Evolutionary conservation across 2,888 invertebrate genomes (phyloP), one percentile per base, ranked within the genome.

Genomic region (Campopleginae sp.): DNA sequence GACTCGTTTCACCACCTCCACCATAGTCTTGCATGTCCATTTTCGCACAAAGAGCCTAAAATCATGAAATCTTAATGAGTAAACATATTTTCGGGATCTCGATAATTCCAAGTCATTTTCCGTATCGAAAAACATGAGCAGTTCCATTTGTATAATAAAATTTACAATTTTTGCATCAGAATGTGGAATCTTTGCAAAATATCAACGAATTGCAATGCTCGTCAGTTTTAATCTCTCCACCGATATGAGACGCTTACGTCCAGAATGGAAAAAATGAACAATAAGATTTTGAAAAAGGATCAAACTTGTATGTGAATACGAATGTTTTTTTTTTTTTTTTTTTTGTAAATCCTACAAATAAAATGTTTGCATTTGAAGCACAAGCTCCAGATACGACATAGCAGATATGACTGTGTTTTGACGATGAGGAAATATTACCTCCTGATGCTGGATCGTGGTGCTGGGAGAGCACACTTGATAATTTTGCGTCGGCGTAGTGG

Each of bases 1-100:
- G 97, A 42, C 97, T 97, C 44, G 93, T 92, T 74, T 87, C 90
- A 8, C 96, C 96, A 54, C 66, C 65, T 61, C 92, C 92, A 65
- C 87, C 89, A 48, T 93, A 93, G 87, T 93, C 93, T 61, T 90
- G 90, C 82, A 92, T 88, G 78, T 93, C 93, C 88, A 93, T 90
- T 88, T 93, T 92, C 42, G 89, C 88, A 81, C 93, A 92, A 51
- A 93, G 87, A 23, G 88, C 88, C 90, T 91, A 58, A 58, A 89
- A 86, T 51, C 17, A 68, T 38, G 27, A 14, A 27, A 27, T 58
- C 8, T 19, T 2, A 31, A 44, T 33, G 33, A 51, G 42, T 54
- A 19, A 46, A 71, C 31, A 23, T 68, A 38, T 27, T 48, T 70
- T 70, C 10, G 10, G 14, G 0, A 14, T 7, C 23, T 12, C 23